A percentile compares a stretch with the other conserved stretches of the same genome.
phyloP scores from a whole-genome alignment of 2,113 vertebrate genomes.

The Campylorhamphus procurvoides region DNA sequence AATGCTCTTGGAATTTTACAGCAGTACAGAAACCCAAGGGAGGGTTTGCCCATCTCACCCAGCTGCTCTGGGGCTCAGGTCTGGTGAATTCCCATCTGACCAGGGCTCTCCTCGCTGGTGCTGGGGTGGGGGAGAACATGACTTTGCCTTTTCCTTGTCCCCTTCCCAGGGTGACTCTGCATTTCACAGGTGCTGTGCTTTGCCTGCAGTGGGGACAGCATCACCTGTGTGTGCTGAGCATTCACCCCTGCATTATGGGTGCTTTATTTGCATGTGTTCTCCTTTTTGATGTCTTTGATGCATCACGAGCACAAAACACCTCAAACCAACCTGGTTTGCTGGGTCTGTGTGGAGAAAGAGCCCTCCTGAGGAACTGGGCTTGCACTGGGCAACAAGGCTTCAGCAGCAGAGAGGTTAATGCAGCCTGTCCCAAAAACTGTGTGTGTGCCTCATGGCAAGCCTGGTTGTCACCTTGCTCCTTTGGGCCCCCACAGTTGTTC shows the following conservation, averaged over 20 bases:
- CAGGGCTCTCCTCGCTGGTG: fast-evolving
- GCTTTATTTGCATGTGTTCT: background rate
- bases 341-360: background rate
- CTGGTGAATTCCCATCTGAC: background rate
- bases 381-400: background rate
- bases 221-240: fast-evolving
- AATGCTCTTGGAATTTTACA: background rate
- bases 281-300: background rate
- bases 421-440: background rate
- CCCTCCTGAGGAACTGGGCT: background rate
- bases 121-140: background rate
- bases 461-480: background rate
- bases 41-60: background rate
- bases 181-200: background rate
- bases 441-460: background rate
- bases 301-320: background rate
- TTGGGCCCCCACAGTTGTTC: background rate
- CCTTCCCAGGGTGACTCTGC: background rate
- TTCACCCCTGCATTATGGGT: background rate
- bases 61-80: background rate
- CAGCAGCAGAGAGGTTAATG: background rate
- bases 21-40: background rate
- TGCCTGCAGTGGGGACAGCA: background rate
- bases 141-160: background rate
- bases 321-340: background rate